Percentiles rank a stretch among this genome's conserved stretches.
phyloP scores from a whole-genome alignment of 2,113 vertebrate species.

The Neolamprologus toae region DNA sequence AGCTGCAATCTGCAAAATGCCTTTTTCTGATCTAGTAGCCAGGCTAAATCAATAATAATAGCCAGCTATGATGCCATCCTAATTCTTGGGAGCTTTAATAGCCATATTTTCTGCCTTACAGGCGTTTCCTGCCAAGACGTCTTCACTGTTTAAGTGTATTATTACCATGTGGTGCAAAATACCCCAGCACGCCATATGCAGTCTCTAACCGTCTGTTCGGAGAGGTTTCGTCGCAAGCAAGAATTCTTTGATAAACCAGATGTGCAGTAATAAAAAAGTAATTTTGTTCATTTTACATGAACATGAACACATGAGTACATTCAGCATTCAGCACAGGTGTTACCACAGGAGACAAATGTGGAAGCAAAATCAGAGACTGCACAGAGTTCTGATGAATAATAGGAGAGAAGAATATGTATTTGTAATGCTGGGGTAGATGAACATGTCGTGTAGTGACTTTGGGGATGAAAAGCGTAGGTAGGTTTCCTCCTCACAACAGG shows the following conservation, averaged over 20 bases:
- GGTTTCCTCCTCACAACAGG: neutral
- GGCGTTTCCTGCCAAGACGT: neutral
- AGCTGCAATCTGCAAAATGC: neutral
- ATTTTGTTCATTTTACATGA: neutral
- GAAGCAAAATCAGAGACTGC: neutral
- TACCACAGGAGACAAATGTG: neutral
- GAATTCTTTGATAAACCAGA: neutral
- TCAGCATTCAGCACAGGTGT: neutral
- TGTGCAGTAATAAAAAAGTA: neutral
- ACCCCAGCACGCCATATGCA: accelerated
- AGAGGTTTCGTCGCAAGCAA: accelerated
- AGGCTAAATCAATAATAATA: neutral
- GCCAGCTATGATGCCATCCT: neutral
- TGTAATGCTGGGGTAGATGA: neutral
- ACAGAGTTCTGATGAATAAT: neutral
- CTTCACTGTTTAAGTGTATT: neutral
- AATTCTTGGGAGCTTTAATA: neutral
- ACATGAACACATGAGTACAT: neutral
- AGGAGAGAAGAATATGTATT: neutral
- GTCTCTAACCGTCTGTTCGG: accelerated
- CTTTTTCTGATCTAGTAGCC: neutral
- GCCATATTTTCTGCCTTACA: neutral
- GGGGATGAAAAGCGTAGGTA: neutral
- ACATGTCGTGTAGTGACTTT: neutral
- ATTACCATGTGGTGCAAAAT: neutral